A percentile compares a stretch with the other conserved stretches of the same genome.
These are phyloP conservation scores for Ctenosaura bakeri DNA, from an alignment of 2,797 vertebrate species.

Conservation along the genomic window DNA sequence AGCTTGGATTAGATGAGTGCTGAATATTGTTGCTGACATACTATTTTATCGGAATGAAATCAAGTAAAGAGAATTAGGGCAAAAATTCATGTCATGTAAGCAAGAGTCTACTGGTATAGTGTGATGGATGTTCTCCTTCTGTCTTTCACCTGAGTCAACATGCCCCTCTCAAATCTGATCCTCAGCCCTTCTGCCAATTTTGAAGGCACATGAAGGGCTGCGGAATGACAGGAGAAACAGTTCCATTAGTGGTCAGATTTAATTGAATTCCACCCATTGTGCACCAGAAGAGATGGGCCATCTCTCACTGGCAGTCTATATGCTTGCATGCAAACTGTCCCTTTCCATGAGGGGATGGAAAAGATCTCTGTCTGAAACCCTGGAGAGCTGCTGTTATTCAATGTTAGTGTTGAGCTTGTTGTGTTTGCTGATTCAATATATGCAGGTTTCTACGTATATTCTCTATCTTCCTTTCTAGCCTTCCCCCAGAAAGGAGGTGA, in stretches of 20 bases:
- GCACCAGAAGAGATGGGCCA: background rate
- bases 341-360: background rate
- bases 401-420: background rate
- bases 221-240: background rate
- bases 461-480: background rate
- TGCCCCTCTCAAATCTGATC: too few species aligned
- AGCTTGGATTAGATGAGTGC: background rate
- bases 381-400: background rate
- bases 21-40: background rate
- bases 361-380: background rate
- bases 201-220: too few species aligned
- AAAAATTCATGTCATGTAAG: background rate
- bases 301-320: too few species aligned
- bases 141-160: too few species aligned
- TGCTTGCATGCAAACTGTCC: too few species aligned
- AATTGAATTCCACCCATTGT: background rate
- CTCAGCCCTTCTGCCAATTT: too few species aligned
- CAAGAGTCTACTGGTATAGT: too few species aligned
- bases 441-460: background rate
- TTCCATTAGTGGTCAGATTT: background rate
- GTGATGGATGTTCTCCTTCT: too few species aligned
- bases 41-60: background rate
- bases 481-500: background rate
- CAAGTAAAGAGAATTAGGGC: too few species aligned
- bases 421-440: background rate